Conservation (phyloP, 1,140 invertebrate genomes). For the Neuroterus valhalla region DNA sequence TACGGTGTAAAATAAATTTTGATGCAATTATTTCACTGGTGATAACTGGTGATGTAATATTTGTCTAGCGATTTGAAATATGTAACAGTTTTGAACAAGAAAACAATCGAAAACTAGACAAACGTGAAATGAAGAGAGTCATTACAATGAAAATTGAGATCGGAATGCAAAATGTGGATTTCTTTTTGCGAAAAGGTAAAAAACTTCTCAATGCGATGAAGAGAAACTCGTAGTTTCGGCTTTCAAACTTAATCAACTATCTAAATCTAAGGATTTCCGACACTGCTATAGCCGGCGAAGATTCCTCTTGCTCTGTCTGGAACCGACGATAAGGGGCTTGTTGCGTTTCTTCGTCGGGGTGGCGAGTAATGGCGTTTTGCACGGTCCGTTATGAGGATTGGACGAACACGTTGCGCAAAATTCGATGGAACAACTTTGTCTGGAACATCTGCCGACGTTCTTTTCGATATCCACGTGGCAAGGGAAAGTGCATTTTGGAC, state of each 20-base stretch:
- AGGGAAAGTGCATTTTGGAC: constrained; percentile 70
- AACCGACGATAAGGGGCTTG: constrained; percentile 65
- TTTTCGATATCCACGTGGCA: constrained; percentile 66
- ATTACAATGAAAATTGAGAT: background rate
- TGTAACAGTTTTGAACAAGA: background rate
- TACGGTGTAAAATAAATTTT: background rate
- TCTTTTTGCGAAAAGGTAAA: background rate
- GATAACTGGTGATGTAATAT: background rate
- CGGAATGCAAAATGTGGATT: background rate
- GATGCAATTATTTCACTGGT: no score
- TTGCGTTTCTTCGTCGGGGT: constrained; percentile 70
- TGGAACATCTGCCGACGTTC: constrained; percentile 67
- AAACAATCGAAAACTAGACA: background rate
- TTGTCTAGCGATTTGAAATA: background rate
- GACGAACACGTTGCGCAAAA: constrained; percentile 70
- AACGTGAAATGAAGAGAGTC: background rate
- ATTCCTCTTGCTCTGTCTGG: constrained; percentile 70
- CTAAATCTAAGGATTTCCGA: constrained; percentile 13
- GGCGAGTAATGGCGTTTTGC: constrained; percentile 68
- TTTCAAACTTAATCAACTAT: constrained; percentile 8
- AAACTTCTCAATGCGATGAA: constrained; percentile 22
- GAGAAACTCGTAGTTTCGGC: background rate
- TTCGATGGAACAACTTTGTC: constrained; percentile 66
- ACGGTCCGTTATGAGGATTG: constrained; percentile 64
- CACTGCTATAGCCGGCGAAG: constrained; percentile 62